phyloP scores from a whole-genome alignment of 2,797 vertebrate genomes.

The Heteromormyrus szaboi region DNA sequence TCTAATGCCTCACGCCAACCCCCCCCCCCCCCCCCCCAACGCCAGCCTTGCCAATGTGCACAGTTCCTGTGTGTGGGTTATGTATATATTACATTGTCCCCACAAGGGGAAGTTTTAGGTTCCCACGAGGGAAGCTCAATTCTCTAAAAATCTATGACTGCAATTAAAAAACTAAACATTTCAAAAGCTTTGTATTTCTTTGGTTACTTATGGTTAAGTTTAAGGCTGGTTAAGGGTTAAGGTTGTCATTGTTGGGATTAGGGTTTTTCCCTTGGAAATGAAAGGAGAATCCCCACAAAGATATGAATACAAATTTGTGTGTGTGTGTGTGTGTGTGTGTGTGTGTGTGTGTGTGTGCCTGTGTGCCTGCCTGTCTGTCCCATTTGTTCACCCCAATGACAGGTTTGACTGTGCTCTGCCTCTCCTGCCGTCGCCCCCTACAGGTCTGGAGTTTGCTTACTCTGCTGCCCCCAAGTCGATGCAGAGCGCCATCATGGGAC shows the following conservation, averaged over 20 bases:
- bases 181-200: not conserved
- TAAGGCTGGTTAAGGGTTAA: not conserved
- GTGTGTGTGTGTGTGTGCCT: not conserved
- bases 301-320: not conserved
- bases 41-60: not conserved
- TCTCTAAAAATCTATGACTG: not conserved
- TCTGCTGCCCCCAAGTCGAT: constrained; percentile 92
- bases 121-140: not conserved
- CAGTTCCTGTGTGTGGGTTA: not conserved
- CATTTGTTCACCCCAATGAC: not conserved
- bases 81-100: not conserved
- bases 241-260: not conserved
- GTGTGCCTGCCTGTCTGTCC: not conserved
- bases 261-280: not conserved
- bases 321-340: not conserved
- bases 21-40: too few species aligned
- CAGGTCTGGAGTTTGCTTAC: constrained; percentile 95
- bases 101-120: not conserved
- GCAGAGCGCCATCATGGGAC: constrained; percentile 97
- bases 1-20: too few species aligned
- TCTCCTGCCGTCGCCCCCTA: constrained; percentile 8
- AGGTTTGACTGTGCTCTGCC: not conserved
- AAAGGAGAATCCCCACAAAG: not conserved
- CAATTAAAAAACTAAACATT: not conserved
- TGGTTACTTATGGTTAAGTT: not conserved